Conservation (phyloP, 2,113 vertebrate genomes). For the Thalassoma bifasciatum region DNA sequence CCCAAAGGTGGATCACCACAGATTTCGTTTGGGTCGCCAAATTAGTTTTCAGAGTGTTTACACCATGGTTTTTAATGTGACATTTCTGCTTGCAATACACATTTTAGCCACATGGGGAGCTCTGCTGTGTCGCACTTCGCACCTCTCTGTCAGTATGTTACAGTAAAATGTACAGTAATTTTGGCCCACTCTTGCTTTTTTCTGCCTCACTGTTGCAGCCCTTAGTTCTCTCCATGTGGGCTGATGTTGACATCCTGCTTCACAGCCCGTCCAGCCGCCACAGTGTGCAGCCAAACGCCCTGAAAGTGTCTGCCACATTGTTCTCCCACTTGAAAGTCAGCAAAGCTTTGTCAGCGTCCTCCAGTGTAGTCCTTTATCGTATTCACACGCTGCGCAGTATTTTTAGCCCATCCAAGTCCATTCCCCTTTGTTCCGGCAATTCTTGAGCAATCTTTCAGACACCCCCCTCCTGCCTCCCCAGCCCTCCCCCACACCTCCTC, state of each 20-base stretch:
- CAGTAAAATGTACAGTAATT: no score
- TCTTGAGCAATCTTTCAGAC: slow-evolving; percentile 81
- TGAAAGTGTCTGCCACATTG: slow-evolving; percentile 80
- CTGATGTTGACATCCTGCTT: slow-evolving; percentile 80
- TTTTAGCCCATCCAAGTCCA: slow-evolving; percentile 76
- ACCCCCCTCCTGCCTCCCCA: slow-evolving; percentile 25
- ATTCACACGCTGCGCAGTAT: slow-evolving; percentile 81
- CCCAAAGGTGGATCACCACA: no score
- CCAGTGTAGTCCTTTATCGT: slow-evolving; percentile 79
- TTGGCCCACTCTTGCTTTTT: slow-evolving; percentile 32
- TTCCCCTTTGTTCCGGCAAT: slow-evolving; percentile 82
- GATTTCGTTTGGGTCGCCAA: no score
- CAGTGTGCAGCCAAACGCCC: slow-evolving; percentile 77
- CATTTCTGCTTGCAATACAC: no score
- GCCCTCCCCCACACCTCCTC: slow-evolving; percentile 47
- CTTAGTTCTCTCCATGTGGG: slow-evolving; percentile 65
- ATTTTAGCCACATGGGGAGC: no score
- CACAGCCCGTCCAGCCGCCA: slow-evolving; percentile 75
- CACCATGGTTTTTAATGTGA: no score
- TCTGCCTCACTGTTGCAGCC: slow-evolving; percentile 37
- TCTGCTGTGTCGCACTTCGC: no score
- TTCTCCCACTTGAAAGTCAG: slow-evolving; percentile 82
- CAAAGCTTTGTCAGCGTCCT: slow-evolving; percentile 80
- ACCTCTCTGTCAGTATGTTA: no score
- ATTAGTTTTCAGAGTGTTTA: no score